These are phyloP conservation scores for Arenaria interpres DNA, from an alignment of 2,113 vertebrate species.

Conservation along the genomic window DNA sequence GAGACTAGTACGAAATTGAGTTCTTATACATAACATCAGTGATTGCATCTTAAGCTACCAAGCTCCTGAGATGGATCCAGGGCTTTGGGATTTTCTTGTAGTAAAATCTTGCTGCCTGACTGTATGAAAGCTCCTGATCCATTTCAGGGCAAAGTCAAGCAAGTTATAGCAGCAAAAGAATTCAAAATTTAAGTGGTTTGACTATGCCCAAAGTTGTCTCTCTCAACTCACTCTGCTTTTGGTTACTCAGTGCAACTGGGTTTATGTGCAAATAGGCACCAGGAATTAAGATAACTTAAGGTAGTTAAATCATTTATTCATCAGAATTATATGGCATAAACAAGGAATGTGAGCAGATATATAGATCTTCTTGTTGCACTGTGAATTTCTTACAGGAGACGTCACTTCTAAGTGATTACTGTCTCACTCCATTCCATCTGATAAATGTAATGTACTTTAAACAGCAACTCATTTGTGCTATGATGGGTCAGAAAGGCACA, in stretches of 20 bases:
- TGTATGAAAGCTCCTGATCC: neutral
- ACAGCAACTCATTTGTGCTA: neutral
- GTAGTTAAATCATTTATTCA: neutral
- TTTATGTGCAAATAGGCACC: neutral
- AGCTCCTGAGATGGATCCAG: neutral
- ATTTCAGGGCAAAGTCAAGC: neutral
- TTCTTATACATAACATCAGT: neutral
- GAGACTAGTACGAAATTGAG: fast-evolving
- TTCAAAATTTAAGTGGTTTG: neutral
- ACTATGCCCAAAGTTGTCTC: neutral
- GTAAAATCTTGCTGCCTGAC: neutral
- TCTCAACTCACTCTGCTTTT: neutral
- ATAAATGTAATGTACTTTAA: neutral
- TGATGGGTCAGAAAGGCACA: neutral
- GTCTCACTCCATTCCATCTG: neutral
- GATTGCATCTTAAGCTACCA: neutral
- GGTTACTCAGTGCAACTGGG: neutral
- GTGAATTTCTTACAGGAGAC: neutral
- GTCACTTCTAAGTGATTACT: neutral
- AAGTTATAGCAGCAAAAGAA: neutral
- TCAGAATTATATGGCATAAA: neutral
- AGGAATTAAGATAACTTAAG: neutral
- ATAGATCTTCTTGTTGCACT: neutral
- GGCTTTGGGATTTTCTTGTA: neutral
- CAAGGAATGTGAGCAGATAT: neutral